Evolutionary conservation across 2,888 invertebrate genomes (phyloP), one percentile per base, ranked within the genome.

Genomic region (Apotomis turbidana): DNA sequence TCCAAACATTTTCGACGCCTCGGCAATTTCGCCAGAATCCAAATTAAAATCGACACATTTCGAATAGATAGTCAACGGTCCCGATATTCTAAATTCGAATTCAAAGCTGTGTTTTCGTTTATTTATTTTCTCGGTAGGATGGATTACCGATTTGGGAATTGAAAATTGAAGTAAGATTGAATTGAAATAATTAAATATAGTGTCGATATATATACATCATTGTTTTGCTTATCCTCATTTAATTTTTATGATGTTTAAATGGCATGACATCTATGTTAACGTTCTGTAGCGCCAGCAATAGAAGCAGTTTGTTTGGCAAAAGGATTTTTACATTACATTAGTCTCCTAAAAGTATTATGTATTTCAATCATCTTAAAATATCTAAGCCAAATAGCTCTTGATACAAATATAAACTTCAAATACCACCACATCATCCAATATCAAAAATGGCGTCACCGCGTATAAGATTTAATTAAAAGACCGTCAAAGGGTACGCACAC

Each of bases 391-490:
- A 27, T 27, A 27, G 27, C 27, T 27, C 27, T 27, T 27, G 27
- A 27, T 27, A 41, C 5, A 41, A 41, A 6, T 3, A 49, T 9
- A 12, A 9, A 49, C 9, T 49, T 49, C 49, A 49, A 49, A 49
- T 9, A 49, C 9, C 49, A 49, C 9, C 9, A 46, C 46, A 44
- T 44, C 46, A 38, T 41, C 38, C 57, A 12, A 13, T 41, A 59
- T 49, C 27, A 36, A 52, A 71, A 66, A 66, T 51, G 38, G 60
- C 71, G 49, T 57, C 60, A 67, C 41, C 41, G 62, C 46, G 62
- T 41, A 66, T 54, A 57, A 61, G 66, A 61, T 60, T 66, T 71
- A 71, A 71, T 71, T 71, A 71, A 62, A 67, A 41, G n/a, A 57
- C 61, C 41, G 13, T 57, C 67, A 68, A 71, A 71, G 67, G 71